These are phyloP conservation scores for Monopis laevigella DNA, from an alignment of 2,888 invertebrate species.

Conservation along the genomic window DNA sequence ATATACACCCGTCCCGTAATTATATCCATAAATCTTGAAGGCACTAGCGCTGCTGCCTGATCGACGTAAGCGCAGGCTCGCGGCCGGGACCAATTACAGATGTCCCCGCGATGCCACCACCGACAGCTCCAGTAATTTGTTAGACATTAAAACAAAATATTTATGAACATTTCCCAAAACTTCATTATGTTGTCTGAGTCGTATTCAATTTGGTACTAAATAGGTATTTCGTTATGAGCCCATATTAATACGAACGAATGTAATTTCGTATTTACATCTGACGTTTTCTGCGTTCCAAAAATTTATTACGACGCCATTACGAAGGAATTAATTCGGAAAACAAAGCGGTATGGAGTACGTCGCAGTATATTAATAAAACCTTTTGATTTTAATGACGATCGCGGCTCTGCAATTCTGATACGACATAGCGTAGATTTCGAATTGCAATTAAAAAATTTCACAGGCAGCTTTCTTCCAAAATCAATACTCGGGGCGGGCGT, in stretches of 20 bases:
- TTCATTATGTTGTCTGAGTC: slow-evolving; percentile 7
- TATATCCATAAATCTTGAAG: slow-evolving; percentile 27
- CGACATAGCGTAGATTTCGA: slow-evolving; percentile 3
- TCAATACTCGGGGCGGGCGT: slow-evolving; percentile 5
- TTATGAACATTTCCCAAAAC: slow-evolving; percentile 8
- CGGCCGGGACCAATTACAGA: slow-evolving; percentile 5
- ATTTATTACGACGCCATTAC: background rate
- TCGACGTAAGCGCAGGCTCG: background rate
- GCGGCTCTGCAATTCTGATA: slow-evolving; percentile 1
- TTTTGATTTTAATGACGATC: background rate
- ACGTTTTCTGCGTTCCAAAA: background rate
- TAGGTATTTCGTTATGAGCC: slow-evolving; percentile 1
- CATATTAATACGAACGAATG: slow-evolving; percentile 5
- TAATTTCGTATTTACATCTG: background rate
- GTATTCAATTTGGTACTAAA: slow-evolving; percentile 9
- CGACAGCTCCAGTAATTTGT: slow-evolving; percentile 11
- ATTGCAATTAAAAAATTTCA: slow-evolving; percentile 13
- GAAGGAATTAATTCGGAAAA: background rate
- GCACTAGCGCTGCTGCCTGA: slow-evolving; percentile 17
- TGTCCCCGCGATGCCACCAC: background rate
- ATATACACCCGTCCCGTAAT: slow-evolving; percentile 20
- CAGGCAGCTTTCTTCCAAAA: slow-evolving; percentile 11
- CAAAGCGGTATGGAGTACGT: background rate
- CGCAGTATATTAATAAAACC: background rate
- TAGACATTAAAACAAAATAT: slow-evolving; percentile 9